A percentile compares a stretch with the other conserved stretches of the same genome.
Conservation (phyloP, 2,888 invertebrate genomes). For the Acleris laterana region DNA sequence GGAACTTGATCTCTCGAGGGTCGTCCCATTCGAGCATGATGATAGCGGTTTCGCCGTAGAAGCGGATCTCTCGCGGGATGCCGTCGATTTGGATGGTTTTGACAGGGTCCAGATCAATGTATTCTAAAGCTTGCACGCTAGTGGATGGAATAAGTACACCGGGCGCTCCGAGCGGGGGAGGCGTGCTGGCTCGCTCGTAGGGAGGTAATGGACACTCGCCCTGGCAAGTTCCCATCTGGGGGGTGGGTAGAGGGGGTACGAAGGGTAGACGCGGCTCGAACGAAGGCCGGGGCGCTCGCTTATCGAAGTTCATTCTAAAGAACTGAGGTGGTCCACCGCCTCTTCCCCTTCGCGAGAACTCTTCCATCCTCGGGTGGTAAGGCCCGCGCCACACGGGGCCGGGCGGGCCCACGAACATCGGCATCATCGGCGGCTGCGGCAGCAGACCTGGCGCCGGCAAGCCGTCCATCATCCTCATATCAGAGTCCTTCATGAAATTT, state of each 20-base stretch:
- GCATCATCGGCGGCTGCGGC: slow-evolving; percentile 64
- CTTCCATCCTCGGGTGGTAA: slow-evolving; percentile 63
- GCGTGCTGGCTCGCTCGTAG: slow-evolving; percentile 64
- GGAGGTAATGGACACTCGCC: slow-evolving; percentile 65
- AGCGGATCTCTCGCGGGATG: slow-evolving; percentile 91
- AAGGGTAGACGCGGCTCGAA: slow-evolving; percentile 63
- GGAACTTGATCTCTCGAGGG: slow-evolving; percentile 93
- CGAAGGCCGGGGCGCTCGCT: slow-evolving; percentile 56
- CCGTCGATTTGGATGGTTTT: slow-evolving; percentile 93
- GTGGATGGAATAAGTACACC: slow-evolving; percentile 67
- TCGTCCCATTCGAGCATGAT: slow-evolving; percentile 94
- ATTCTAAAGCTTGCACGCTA: slow-evolving; percentile 69
- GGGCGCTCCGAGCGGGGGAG: slow-evolving; percentile 73
- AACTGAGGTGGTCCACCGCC: slow-evolving; percentile 59
- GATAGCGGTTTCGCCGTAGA: slow-evolving; percentile 93
- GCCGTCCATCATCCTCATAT: slow-evolving; percentile 68
- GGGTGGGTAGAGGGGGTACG: slow-evolving; percentile 60
- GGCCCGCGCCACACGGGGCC: slow-evolving; percentile 67
- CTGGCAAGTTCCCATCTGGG: slow-evolving; percentile 67
- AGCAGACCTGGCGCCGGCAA: slow-evolving; percentile 47
- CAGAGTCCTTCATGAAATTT: slow-evolving; percentile 63
- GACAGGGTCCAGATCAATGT: slow-evolving; percentile 86
- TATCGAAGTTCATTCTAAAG: slow-evolving; percentile 68
- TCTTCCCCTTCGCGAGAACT: slow-evolving; percentile 67
- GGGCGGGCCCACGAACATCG: slow-evolving; percentile 53